A percentile compares a stretch with the other conserved stretches of the same genome.
Evolutionary conservation across 2,797 vertebrate species (phyloP).

Genomic region (Mormyrops boulengeri): DNA sequence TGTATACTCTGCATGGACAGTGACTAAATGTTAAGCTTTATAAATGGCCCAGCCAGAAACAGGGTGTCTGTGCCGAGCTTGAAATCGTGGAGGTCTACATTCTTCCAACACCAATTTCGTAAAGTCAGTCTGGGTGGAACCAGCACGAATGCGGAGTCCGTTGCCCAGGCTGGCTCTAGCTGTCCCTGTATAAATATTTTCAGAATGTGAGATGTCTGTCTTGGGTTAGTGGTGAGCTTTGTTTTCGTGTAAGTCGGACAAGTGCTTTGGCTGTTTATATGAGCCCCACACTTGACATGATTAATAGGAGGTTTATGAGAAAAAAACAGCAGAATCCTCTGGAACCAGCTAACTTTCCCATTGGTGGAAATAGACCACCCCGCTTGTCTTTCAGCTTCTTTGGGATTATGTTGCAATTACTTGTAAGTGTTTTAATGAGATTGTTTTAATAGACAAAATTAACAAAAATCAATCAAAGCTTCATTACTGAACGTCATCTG

Average conservation of each 20-base stretch:
- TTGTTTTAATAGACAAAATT: background rate
- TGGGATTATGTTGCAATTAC: background rate
- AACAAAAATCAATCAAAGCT: background rate
- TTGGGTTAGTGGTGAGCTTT: constrained; percentile 54
- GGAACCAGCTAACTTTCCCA: background rate
- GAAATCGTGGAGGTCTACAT: background rate
- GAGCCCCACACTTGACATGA: constrained; percentile 28
- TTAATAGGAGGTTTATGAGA: background rate
- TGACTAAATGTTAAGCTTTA: background rate
- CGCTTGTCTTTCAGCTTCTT: background rate
- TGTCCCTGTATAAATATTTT: constrained; percentile 61
- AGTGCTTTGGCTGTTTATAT: constrained; percentile 40
- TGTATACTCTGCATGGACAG: background rate
- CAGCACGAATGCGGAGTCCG: constrained; percentile 11
- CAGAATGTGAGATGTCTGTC: constrained; percentile 41
- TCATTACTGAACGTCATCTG: background rate
- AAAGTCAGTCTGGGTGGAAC: background rate
- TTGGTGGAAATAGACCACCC: background rate
- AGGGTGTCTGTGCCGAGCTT: background rate
- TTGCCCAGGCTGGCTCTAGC: constrained; percentile 53
- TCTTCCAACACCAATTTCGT: background rate
- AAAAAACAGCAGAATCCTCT: background rate
- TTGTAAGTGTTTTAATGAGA: background rate
- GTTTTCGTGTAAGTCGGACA: constrained; percentile 32
- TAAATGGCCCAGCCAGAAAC: background rate